Conservation (phyloP, 2,797 vertebrate genomes). For the Manis pentadactyla region DNA sequence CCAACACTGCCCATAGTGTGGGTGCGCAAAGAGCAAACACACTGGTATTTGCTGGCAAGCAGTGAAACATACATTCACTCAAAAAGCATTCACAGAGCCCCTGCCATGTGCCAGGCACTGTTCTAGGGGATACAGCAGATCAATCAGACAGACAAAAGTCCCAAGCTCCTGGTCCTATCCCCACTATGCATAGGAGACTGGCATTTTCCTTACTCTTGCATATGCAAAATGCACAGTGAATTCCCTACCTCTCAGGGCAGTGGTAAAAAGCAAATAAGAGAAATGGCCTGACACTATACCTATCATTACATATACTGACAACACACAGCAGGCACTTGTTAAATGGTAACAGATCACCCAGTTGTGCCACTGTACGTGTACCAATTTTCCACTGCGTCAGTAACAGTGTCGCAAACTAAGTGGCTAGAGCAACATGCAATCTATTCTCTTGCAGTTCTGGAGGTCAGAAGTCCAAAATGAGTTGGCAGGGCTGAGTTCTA, state of each 20-base stretch:
- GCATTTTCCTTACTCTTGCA: background rate
- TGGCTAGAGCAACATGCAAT: background rate
- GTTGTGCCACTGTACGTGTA: background rate
- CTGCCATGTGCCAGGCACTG: background rate
- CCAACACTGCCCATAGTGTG: fast-evolving
- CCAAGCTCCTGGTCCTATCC: background rate
- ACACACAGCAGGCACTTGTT: background rate
- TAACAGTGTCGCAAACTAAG: background rate
- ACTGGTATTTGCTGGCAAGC: background rate
- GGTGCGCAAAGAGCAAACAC: background rate
- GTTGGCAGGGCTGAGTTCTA: background rate
- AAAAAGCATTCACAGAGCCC: no score
- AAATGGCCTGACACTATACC: background rate
- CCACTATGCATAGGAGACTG: background rate
- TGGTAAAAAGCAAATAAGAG: background rate
- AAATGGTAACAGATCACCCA: background rate
- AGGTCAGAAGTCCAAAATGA: background rate
- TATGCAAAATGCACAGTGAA: background rate
- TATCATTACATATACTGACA: background rate
- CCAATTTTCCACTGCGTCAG: background rate
- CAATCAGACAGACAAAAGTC: background rate
- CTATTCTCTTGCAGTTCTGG: background rate
- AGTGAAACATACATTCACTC: background rate
- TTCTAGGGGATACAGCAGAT: background rate
- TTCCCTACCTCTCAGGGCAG: background rate